These are phyloP conservation scores for Drosophila subpulchrella DNA, from an alignment of 1,140 invertebrate genomes.

Conservation along the genomic window DNA sequence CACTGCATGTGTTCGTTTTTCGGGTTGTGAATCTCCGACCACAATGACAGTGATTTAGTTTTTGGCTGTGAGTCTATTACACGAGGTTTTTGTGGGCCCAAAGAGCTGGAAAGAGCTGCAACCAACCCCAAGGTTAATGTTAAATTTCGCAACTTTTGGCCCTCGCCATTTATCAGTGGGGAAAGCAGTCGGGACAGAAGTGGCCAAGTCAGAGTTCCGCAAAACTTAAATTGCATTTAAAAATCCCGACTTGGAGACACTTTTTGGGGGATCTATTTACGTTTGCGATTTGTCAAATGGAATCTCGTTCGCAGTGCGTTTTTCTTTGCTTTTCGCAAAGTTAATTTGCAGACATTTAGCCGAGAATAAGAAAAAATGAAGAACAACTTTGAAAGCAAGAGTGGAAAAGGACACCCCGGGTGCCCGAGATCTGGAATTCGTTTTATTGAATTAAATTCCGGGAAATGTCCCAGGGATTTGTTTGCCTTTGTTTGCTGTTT, in stretches of 20 bases:
- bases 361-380: slow-evolving; percentile 23
- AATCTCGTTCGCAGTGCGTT: slow-evolving; percentile 36
- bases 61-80: slow-evolving; percentile 77
- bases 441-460: slow-evolving; percentile 62
- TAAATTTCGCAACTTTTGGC: slow-evolving; percentile 46
- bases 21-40: slow-evolving; percentile 65
- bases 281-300: slow-evolving; percentile 63
- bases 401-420: slow-evolving; percentile 37
- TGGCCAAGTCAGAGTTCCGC: slow-evolving; percentile 18
- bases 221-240: slow-evolving; percentile 72
- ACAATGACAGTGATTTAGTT: slow-evolving; percentile 80
- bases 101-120: not conserved
- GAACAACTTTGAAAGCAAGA: slow-evolving; percentile 38
- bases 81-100: slow-evolving; percentile 38
- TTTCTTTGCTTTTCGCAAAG: slow-evolving; percentile 37
- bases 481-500: slow-evolving; percentile 44
- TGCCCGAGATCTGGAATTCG: slow-evolving; percentile 27
- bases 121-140: slow-evolving; percentile 58
- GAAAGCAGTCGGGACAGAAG: not conserved
- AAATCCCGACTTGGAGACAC: slow-evolving; percentile 21
- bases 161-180: slow-evolving; percentile 58
- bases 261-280: slow-evolving; percentile 47
- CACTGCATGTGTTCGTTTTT: slow-evolving; percentile 29
- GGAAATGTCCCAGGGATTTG: slow-evolving; percentile 44
- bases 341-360: slow-evolving; percentile 63